These are phyloP conservation scores for Plutomurus gul DNA, from an alignment of 1,140 invertebrate species.

Conservation along the genomic window DNA sequence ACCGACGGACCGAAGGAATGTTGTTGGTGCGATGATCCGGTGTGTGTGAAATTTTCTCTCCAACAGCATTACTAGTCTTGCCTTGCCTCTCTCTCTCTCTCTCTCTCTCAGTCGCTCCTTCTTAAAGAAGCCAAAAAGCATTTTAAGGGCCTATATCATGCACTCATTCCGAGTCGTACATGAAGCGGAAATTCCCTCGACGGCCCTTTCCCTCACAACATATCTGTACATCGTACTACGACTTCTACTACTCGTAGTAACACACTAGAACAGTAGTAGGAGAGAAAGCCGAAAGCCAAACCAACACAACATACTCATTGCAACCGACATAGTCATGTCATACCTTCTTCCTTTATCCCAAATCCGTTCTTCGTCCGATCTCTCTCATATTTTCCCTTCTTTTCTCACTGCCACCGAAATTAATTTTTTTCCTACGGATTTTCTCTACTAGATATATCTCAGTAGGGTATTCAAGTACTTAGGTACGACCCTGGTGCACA, in stretches of 20 bases:
- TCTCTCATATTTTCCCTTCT: conserved; percentile 5
- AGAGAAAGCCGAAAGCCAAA: background rate
- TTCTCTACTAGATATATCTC: background rate
- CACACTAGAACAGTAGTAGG: background rate
- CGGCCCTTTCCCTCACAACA: conserved; percentile 39
- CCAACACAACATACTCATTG: background rate
- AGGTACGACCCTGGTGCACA: no score
- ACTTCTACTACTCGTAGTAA: background rate
- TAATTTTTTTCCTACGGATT: conserved; percentile 32
- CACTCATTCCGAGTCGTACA: conserved; percentile 42
- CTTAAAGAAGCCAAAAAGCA: conserved; percentile 40
- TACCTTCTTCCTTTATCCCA: conserved; percentile 23
- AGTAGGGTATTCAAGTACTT: no score
- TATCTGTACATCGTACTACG: background rate
- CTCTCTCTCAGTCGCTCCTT: no score
- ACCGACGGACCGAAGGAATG: background rate
- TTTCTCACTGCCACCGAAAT: conserved; percentile 41
- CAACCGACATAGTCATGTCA: background rate
- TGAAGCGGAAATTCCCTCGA: conserved; percentile 49
- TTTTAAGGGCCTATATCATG: conserved; percentile 44
- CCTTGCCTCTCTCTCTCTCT: background rate
- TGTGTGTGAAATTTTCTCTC: conserved; percentile 35
- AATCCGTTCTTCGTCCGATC: background rate
- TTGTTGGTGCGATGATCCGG: conserved; percentile 33
- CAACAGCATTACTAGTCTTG: conserved; percentile 27